Conservation (phyloP, 2,797 vertebrate species). For the Prionace glauca region DNA sequence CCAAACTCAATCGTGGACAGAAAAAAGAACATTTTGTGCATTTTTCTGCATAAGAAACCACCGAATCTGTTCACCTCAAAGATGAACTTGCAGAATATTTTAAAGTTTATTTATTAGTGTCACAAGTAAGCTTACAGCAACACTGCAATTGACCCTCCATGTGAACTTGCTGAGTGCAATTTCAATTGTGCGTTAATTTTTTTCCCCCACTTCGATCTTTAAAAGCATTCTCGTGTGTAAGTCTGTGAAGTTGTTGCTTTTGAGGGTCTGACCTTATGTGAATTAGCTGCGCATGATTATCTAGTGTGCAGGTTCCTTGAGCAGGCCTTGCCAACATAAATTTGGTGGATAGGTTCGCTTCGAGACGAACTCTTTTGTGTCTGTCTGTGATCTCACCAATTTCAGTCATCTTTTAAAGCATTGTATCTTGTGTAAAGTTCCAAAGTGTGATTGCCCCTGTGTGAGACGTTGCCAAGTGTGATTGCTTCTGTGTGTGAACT, state of each 20-base stretch:
- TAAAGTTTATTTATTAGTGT: no score
- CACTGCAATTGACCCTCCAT: background rate
- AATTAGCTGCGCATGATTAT: background rate
- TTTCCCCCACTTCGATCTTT: background rate
- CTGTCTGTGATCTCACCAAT: background rate
- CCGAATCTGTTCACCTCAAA: background rate
- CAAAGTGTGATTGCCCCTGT: background rate
- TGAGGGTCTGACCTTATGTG: background rate
- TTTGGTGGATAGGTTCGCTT: background rate
- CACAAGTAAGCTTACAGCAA: no score
- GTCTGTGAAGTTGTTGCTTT: background rate
- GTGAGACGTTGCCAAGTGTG: background rate
- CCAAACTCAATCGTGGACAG: background rate
- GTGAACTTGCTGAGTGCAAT: background rate
- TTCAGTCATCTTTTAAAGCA: background rate
- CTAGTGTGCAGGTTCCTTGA: background rate
- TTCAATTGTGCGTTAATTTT: background rate
- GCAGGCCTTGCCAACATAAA: background rate
- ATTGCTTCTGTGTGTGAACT: constrained; percentile 11
- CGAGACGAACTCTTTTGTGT: background rate
- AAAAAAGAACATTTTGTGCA: background rate
- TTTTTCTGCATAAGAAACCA: background rate
- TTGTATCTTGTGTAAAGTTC: background rate
- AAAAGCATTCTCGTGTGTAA: background rate
- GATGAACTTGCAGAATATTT: background rate